phyloP scores from a whole-genome alignment of 2,888 invertebrate genomes.

The Protodeltote pygarga region DNA sequence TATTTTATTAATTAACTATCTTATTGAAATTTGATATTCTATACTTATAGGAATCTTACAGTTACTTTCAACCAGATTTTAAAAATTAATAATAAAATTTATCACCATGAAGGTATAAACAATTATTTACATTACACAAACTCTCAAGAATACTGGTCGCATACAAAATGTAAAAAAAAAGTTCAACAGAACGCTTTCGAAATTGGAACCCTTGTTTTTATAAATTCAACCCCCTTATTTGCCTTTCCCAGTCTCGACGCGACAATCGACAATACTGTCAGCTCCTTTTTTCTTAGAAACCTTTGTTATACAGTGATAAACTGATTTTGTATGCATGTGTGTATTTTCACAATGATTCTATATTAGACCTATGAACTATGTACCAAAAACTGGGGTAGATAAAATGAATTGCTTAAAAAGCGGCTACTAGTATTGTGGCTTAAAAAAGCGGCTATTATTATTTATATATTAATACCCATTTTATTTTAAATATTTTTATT shows the following conservation, averaged over 20 bases:
- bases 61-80: too few relatives aligned
- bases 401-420: too few relatives aligned
- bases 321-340: conserved; percentile 15
- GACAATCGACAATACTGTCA: conserved; percentile 45
- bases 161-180: conserved; percentile 49
- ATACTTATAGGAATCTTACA: too few relatives aligned
- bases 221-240: conserved; percentile 73
- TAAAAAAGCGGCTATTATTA: too few relatives aligned
- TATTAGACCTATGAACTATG: too few relatives aligned
- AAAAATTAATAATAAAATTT: too few relatives aligned
- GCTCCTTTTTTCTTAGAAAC: conserved; percentile 26
- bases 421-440: too few relatives aligned
- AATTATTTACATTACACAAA: conserved; percentile 22
- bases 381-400: too few relatives aligned
- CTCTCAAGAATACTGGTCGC: conserved; percentile 28
- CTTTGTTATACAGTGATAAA: conserved; percentile 15
- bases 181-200: conserved; percentile 50
- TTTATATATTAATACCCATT: too few relatives aligned
- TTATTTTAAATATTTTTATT: too few relatives aligned
- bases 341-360: not conserved
- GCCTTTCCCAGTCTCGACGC: conserved; percentile 72
- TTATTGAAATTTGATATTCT: too few relatives aligned
- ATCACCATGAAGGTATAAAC: not conserved
- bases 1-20: too few relatives aligned
- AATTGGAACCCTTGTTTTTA: conserved; percentile 77